These are phyloP conservation scores for Microplitis mediator DNA, from an alignment of 1,140 invertebrate genomes.

Conservation along the genomic window DNA sequence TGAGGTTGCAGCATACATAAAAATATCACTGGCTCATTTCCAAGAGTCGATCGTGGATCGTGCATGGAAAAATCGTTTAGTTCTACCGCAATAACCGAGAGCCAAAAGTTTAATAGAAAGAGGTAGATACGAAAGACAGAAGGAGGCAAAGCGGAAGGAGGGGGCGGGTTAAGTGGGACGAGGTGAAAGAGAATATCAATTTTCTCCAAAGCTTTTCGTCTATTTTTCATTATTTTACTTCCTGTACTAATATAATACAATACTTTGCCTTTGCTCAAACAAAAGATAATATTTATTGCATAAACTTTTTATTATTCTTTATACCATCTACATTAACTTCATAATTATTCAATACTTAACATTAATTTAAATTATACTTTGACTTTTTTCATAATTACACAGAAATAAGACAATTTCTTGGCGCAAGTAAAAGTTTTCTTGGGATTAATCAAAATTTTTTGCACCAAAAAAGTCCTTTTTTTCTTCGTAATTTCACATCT, in stretches of 20 bases:
- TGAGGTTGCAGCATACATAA: slow-evolving; percentile 33
- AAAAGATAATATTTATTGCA: no score
- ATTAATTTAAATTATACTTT: no score
- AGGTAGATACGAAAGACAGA: not conserved
- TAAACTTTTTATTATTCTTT: no score
- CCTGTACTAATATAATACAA: not conserved
- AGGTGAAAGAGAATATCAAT: slow-evolving; percentile 25
- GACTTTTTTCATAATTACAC: no score
- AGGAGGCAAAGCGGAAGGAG: slow-evolving; percentile 8
- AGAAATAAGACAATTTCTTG: no score
- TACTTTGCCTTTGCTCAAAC: not conserved
- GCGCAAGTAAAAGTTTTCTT: no score
- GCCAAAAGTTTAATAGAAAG: not conserved
- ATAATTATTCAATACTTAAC: no score
- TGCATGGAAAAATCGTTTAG: slow-evolving; percentile 28
- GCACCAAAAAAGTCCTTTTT: no score
- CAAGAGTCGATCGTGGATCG: slow-evolving; percentile 34
- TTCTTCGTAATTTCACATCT: no score
- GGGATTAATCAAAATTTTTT: no score
- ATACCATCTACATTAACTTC: no score
- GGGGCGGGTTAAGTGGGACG: slow-evolving; percentile 21
- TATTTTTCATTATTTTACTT: slow-evolving; percentile 3
- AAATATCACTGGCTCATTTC: slow-evolving; percentile 44
- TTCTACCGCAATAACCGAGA: not conserved
- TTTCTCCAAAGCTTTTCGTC: slow-evolving; percentile 5